Evolutionary conservation across 2,113 vertebrate species (phyloP), one percentile per base, ranked within the genome.

Genomic region (Tylochromis polylepis): DNA sequence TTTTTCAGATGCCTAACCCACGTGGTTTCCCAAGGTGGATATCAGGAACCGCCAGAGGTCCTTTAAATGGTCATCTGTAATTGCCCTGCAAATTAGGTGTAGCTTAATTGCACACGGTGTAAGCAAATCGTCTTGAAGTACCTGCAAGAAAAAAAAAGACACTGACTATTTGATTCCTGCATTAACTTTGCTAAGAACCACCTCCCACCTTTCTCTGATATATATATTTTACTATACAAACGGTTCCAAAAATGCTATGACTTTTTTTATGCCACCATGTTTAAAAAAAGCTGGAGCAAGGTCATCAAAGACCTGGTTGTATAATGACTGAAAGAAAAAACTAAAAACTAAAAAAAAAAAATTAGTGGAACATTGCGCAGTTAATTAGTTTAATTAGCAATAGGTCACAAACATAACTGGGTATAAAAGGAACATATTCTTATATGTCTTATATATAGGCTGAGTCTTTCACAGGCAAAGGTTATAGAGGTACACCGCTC

Each of bases 21-120:
- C 53, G 85, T 84, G 87, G 34, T 72, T 86, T 84, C 57, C 46
- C 24, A 86, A 87, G 62, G 43, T 93, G 84, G 38, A 62, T 55
- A 83, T 79, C 65, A 82, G 20, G 67, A 56, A 62, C 36, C 36
- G 16, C n/a, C 58, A 60, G 72, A 70, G 62, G 11, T 80, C 18
- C 56, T 27, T 27, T 22, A 60, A 77, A 43, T 38, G 53, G 11
- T n/a, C 38, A 51, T 31, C 18, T 70, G n/a, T 81, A 65, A 34
- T 51, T 57, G 27, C 5, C 18, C 38, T 86, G 65, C 15, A 79
- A 53, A 78, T 84, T 31, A 24, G 55, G 14, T 57, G 49, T 38
- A 55, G 18, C 81, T 58, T 80, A 43, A 65, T 77, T 67, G 20
- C 12, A 83, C 46, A 11, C 67, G 6, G 4, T 77, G 56, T 29